Evolutionary conservation across 2,797 vertebrate genomes (phyloP).

Genomic region (Euphonia xanthogaster): DNA sequence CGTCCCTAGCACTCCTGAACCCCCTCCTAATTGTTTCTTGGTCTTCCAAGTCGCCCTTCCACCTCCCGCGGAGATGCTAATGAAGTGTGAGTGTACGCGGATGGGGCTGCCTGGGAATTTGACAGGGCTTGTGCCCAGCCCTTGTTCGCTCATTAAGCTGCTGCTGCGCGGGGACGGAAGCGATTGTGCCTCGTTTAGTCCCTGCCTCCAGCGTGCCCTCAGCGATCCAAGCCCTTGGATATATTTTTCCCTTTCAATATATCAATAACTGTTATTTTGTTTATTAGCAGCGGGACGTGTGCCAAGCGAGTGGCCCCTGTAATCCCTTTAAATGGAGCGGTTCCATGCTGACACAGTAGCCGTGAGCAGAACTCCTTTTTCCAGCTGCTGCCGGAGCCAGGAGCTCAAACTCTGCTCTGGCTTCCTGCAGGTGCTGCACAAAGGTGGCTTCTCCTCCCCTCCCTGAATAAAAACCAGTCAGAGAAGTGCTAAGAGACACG

Average conservation of each 20-base stretch:
- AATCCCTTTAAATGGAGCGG: not conserved
- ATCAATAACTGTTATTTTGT: constrained; percentile 40
- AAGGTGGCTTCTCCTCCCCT: not conserved
- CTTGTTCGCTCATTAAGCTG: constrained; percentile 52
- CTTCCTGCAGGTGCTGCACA: not conserved
- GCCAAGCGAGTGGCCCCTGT: not conserved
- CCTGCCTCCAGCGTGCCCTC: not conserved
- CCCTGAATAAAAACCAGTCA: not conserved
- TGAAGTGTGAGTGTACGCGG: constrained; percentile 37
- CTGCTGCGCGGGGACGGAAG: not conserved
- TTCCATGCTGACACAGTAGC: not conserved
- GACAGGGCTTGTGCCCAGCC: constrained; percentile 24
- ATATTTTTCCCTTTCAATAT: not conserved
- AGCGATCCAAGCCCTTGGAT: not conserved
- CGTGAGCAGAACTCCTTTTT: not conserved
- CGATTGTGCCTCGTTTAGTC: not conserved
- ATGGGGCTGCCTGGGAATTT: constrained; percentile 51
- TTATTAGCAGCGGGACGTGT: not conserved
- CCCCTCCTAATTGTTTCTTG: not conserved
- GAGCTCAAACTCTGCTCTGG: not conserved
- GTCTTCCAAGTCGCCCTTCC: not conserved
- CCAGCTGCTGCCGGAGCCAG: not conserved
- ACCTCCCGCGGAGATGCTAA: constrained; percentile 33
- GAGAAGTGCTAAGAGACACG: not conserved
- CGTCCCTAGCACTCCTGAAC: not conserved